These are phyloP conservation scores for Bombus sylvicola DNA, from an alignment of 1,140 invertebrate species.

Conservation along the genomic window DNA sequence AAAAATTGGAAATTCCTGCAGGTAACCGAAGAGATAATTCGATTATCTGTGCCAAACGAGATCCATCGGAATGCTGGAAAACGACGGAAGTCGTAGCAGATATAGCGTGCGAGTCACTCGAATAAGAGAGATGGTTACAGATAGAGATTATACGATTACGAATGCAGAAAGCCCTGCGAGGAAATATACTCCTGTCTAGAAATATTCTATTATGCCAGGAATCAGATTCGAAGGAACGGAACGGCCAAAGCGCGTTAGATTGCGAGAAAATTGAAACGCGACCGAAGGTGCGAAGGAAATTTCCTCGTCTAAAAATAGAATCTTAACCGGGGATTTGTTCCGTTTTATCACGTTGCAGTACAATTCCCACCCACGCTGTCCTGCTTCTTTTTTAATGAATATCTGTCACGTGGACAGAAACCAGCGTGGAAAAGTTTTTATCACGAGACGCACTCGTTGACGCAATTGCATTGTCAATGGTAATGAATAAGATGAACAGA, in stretches of 20 bases:
- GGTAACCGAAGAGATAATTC: neutral
- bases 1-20: neutral
- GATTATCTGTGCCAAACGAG: neutral
- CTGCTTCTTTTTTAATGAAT: neutral
- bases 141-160: neutral
- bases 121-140: neutral
- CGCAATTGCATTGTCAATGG: neutral
- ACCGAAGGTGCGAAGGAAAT: neutral
- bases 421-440: neutral
- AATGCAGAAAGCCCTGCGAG: neutral
- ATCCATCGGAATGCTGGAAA: neutral
- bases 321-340: neutral
- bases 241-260: neutral
- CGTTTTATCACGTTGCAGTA: conserved; percentile 19
- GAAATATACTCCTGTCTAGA: neutral
- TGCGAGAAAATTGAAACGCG: conserved; percentile 23
- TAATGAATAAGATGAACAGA: conserved; percentile 15
- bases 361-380: neutral
- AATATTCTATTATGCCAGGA: conserved; percentile 27
- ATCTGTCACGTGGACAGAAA: neutral
- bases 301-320: conserved; percentile 21
- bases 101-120: no score
- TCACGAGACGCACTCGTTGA: neutral
- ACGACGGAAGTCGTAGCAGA: neutral
- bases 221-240: conserved; percentile 16